Evolutionary conservation across 2,797 vertebrate species (phyloP), one percentile per base, ranked within the genome.

Genomic region (Discoglossus pictus): DNA sequence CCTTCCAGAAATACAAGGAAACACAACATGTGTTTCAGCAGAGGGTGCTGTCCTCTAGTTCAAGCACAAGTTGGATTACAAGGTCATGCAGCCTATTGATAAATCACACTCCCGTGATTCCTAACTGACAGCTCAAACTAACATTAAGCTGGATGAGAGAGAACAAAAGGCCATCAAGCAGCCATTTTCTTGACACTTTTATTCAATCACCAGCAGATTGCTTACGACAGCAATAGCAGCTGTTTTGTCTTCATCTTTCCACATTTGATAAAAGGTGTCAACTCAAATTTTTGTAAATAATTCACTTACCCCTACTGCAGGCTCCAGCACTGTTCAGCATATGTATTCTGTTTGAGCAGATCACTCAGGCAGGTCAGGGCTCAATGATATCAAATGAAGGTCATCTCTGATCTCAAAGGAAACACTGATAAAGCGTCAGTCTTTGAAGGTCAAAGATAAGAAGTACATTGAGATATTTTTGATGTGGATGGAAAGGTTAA

Each of bases 211-310:
- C 87, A 91, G 93, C 95, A 98, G 96, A 99, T 99, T 99, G 96
- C 95, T 98, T 98, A 98, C 94, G 96, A 99, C 97, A 99, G 96
- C 96, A 97, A 93, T 95, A 95, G 96, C 97, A 98, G 96, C 96
- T 99, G 96, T 98, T 98, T 98, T 94, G 95, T 98, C 97, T 99
- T 98, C 96, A 98, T 98, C 96, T 97, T 97, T 96, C 94, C 91
- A 97, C 95, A 95, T 99, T 98, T 99, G 96, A 99, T 98, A 99
- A 99, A 97, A 95, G 93, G 92, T 95, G 97, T 98, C 96, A 98
- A 98, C 96, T 98, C 93, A 95, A 96, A 98, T 99, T 99, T 98
- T 95, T 96, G 93, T 95, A 97, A 98, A 97, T 97, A 97, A 97
- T 98, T 95, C 93, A 95, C 96, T 93, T 97, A 94, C 96, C 93